Base-by-base conservation (phyloP, 2,888 invertebrate species). In the Sipha maydis region DNA sequence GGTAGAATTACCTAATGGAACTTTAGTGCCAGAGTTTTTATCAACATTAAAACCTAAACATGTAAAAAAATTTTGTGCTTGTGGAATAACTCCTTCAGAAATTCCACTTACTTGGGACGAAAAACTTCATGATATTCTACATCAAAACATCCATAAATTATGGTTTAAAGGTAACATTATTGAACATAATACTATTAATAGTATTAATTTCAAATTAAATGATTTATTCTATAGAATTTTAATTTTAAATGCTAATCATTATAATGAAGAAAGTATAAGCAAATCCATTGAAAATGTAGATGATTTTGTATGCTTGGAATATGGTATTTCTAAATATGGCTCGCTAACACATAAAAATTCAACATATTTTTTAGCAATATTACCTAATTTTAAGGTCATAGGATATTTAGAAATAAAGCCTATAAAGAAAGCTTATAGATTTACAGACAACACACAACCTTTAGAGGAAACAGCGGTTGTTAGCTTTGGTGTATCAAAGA, bases 331-430 rank as follows among this genome's bases (percentile, higher is more conserved):
- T n/a, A 77, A 69, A 54, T 48, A 19, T 0, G 34, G 1, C 25
- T 69, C 34, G 54, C 28, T 34, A 69, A 69, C 77, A 11, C 5
- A 69, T 69, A 69, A 54, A 38, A 19, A 86, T 73, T 71, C 21
- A 9, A 73, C 25, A 67, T 86, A 73, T 86, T 80, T 48, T 48
- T 48, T 86, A 79, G 86, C 86, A 5, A 34, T 86, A n/a, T 61
- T 80, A 56, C 79, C 86, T 25, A 79, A 34, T 80, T 38, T 73
- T 67, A 86, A 86, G 11, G 73, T 73, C 4, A 86, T 86, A 9
- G 86, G 86, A 86, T 79, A 71, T 38, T 86, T 86, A 86, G 71
- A 71, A 86, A 73, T 79, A 28, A n/a, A 80, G 71, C 79, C 79
- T 0, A 73, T 73, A 56, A 11, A 79, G 17, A 54, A 56, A 31